These are phyloP conservation scores for Cynocephalus volans DNA, from an alignment of 2,113 vertebrate genomes.

Conservation along the genomic window DNA sequence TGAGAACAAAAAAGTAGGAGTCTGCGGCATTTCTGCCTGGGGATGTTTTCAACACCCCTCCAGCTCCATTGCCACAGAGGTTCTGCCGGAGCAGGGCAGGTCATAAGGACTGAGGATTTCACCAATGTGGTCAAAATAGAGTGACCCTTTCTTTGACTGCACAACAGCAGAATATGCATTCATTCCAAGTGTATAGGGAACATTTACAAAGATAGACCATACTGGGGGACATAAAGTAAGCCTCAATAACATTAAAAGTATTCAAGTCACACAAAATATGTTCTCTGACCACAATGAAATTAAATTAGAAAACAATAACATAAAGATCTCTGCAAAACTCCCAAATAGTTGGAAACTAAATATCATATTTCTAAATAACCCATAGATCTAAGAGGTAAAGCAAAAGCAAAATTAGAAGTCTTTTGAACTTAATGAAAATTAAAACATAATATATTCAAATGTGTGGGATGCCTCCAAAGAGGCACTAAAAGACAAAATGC, in stretches of 20 bases:
- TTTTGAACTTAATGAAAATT: constrained; percentile 15
- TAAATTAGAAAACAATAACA: constrained; percentile 12
- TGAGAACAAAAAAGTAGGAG: background rate
- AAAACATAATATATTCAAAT: constrained; percentile 17
- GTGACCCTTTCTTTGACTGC: background rate
- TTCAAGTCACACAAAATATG: background rate
- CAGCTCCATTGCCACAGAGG: background rate
- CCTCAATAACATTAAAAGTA: background rate
- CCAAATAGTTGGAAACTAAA: background rate
- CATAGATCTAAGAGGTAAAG: background rate
- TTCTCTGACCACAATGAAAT: constrained; percentile 15
- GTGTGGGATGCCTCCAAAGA: background rate
- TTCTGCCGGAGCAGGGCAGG: background rate
- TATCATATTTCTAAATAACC: constrained; percentile 1
- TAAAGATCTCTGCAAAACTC: background rate
- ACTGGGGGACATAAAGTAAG: background rate
- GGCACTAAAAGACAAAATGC: background rate
- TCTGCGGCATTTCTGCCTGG: background rate
- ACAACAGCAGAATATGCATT: background rate
- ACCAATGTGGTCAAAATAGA: background rate
- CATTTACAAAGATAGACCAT: background rate
- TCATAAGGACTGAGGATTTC: background rate
- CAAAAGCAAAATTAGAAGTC: constrained; percentile 6
- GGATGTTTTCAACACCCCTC: background rate
- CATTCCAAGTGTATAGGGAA: background rate